Conservation (phyloP, 2,797 vertebrate genomes). For the Sebastes vulpes region DNA sequence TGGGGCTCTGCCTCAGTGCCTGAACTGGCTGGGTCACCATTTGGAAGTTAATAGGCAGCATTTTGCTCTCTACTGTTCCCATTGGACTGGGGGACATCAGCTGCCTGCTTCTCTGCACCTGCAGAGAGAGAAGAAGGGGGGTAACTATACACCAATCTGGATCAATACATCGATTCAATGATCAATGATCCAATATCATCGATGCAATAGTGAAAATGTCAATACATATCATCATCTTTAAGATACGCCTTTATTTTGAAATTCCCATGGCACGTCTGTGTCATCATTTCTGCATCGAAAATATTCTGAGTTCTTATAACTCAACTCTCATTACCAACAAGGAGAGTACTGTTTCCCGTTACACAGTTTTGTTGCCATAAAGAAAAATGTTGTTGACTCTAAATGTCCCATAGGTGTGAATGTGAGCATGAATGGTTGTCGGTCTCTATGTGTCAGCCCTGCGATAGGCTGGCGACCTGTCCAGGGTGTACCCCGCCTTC, state of each 20-base stretch:
- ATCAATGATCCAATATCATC: no score
- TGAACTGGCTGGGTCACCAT: constrained; percentile 95
- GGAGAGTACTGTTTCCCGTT: neutral
- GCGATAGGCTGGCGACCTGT: no score
- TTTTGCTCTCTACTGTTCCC: constrained; percentile 90
- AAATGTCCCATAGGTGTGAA: no score
- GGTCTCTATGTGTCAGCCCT: no score
- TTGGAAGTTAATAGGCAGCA: constrained; percentile 95
- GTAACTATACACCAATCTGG: neutral
- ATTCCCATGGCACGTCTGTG: no score
- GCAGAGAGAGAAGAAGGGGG: constrained; percentile 29
- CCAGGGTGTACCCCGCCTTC: no score
- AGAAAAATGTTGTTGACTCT: neutral
- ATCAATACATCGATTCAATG: no score
- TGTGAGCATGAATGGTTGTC: no score
- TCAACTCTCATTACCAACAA: neutral
- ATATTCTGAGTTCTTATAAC: neutral
- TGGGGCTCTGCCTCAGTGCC: constrained; percentile 92
- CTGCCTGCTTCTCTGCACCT: constrained; percentile 93
- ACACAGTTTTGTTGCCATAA: neutral
- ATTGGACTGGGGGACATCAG: constrained; percentile 92
- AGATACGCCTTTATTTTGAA: no score
- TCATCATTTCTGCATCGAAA: neutral
- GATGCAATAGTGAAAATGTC: no score
- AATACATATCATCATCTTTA: no score